Conservation (phyloP, 2,888 invertebrate genomes). For the Thecocarcelia acutangulata region DNA sequence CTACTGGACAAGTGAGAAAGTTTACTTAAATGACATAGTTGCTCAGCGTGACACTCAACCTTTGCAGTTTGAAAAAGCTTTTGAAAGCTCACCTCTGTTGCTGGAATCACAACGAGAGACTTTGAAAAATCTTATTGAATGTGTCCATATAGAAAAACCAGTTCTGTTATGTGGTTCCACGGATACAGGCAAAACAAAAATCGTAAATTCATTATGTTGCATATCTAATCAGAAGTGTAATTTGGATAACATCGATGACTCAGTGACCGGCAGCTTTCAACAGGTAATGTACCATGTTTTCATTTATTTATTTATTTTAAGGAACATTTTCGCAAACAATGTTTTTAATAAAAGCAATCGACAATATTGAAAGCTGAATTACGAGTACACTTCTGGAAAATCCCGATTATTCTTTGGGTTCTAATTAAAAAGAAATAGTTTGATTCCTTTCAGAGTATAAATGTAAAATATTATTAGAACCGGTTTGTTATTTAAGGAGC, state of each 20-base stretch:
- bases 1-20: slow-evolving; percentile 83
- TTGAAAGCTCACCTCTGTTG: slow-evolving; percentile 81
- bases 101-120: slow-evolving; percentile 84
- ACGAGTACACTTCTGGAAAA: too few relatives aligned
- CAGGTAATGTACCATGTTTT: slow-evolving; percentile 84
- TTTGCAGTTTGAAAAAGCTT: slow-evolving; percentile 73
- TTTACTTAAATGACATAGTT: slow-evolving; percentile 86
- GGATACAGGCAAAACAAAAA: slow-evolving; percentile 81
- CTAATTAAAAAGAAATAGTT: too few relatives aligned
- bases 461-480: too few relatives aligned
- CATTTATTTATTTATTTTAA: not conserved
- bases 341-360: too few relatives aligned
- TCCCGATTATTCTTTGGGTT: too few relatives aligned
- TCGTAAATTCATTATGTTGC: slow-evolving; percentile 78
- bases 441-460: too few relatives aligned
- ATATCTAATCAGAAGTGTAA: slow-evolving; percentile 78
- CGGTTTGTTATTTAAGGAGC: too few relatives aligned
- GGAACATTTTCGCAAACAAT: not conserved
- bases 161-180: slow-evolving; percentile 84
- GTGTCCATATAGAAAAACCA: slow-evolving; percentile 96
- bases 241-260: slow-evolving; percentile 81
- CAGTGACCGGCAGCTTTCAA: slow-evolving; percentile 93
- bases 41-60: slow-evolving; percentile 79
- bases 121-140: slow-evolving; percentile 91
- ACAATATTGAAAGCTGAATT: too few relatives aligned